phyloP scores from a whole-genome alignment of 2,113 vertebrate species.

The Vimba vimba region DNA sequence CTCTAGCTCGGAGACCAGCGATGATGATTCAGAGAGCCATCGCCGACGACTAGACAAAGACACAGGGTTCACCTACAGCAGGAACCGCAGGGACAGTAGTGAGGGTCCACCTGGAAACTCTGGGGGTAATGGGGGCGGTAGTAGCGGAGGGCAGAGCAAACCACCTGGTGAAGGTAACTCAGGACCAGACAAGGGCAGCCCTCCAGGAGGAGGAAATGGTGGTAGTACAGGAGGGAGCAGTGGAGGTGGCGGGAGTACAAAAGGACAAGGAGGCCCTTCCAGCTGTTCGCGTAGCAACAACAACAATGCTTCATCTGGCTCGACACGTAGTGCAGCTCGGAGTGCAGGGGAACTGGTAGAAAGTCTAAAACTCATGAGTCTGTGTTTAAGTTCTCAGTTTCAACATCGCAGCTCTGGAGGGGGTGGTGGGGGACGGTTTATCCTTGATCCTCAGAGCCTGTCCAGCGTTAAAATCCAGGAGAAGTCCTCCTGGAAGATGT shows the following conservation, averaged over 20 bases:
- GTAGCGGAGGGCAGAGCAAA: conserved; percentile 82
- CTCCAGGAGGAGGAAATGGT: conserved; percentile 77
- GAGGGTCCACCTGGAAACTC: conserved; percentile 92
- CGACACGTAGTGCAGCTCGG: conserved; percentile 77
- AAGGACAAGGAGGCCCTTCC: conserved; percentile 81
- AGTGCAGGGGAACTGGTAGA: conserved; percentile 86
- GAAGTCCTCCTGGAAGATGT: conserved; percentile 93
- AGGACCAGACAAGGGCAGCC: conserved; percentile 81
- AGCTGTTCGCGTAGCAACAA: conserved; percentile 77
- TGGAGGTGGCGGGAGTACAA: conserved; percentile 71
- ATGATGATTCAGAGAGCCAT: conserved; percentile 93
- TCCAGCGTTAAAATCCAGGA: conserved; percentile 90
- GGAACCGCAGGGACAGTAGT: conserved; percentile 92
- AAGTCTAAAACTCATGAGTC: conserved; percentile 92
- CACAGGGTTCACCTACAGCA: conserved; percentile 85
- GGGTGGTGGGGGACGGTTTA: conserved; percentile 73
- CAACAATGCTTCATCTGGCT: conserved; percentile 75
- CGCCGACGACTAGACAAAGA: conserved; percentile 90
- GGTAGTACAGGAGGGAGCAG: conserved; percentile 80
- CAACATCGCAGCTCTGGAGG: conserved; percentile 71
- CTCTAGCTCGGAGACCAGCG: conserved; percentile 96
- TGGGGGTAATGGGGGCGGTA: conserved; percentile 77
- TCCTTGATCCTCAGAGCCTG: conserved; percentile 84
- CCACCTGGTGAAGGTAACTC: conserved; percentile 77
- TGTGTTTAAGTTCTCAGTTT: conserved; percentile 90